Evolutionary conservation across 2,888 invertebrate genomes (phyloP).

Genomic region (Azorinus chamasolen): DNA sequence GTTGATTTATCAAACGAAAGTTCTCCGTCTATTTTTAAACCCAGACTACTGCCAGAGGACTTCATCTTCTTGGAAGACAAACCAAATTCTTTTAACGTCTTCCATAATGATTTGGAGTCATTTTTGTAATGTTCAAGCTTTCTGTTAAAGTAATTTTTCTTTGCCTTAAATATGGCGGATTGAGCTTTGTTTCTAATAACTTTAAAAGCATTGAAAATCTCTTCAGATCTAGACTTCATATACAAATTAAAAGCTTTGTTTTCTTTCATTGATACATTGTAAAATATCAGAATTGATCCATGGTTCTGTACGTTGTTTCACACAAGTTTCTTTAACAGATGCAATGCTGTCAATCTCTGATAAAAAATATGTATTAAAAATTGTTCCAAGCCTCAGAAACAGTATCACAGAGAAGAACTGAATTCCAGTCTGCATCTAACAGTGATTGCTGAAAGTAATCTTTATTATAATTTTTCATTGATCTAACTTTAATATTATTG

Average conservation of each 20-base stretch:
- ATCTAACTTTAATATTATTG: slow-evolving; percentile 12
- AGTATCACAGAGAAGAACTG: too few relatives aligned
- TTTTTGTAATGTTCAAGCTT: not conserved
- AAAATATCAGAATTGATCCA: slow-evolving; percentile 24
- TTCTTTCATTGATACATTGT: slow-evolving; percentile 12
- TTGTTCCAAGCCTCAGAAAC: too few relatives aligned
- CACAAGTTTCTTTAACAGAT: too few relatives aligned
- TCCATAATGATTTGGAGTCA: not conserved
- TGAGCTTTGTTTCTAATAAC: too few relatives aligned
- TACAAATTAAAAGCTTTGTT: slow-evolving; percentile 7
- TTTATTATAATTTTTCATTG: slow-evolving; percentile 15
- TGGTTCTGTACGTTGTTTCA: slow-evolving; percentile 19
- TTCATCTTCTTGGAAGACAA: not conserved
- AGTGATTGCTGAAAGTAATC: too few relatives aligned
- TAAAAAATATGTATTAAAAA: too few relatives aligned
- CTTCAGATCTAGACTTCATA: too few relatives aligned
- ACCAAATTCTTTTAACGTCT: not conserved
- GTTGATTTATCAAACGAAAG: slow-evolving; percentile 16
- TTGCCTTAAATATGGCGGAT: too few relatives aligned
- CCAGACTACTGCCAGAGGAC: slow-evolving; percentile 5
- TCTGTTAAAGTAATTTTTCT: too few relatives aligned
- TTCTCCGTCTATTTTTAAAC: slow-evolving; percentile 12
- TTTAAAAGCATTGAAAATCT: too few relatives aligned
- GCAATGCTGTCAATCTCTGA: too few relatives aligned
- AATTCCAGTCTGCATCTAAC: too few relatives aligned